These are phyloP conservation scores for Chloromyia formosa DNA, from an alignment of 2,888 invertebrate genomes.

Conservation along the genomic window DNA sequence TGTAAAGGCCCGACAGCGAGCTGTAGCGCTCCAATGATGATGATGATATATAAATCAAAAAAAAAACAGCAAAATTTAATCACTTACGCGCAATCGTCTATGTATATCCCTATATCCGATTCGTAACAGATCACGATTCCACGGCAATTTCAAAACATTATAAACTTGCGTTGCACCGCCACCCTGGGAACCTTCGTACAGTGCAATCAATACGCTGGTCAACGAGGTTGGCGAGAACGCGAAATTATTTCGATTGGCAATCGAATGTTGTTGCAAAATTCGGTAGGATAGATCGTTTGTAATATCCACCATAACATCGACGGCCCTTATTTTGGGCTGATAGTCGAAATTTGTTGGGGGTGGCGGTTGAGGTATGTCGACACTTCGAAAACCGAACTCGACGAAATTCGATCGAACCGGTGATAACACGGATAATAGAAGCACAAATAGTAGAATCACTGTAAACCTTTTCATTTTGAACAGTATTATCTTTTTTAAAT, in stretches of 20 bases:
- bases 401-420: constrained; percentile 43
- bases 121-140: constrained; percentile 76
- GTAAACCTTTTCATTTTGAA: background rate
- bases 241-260: constrained; percentile 79
- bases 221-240: constrained; percentile 87
- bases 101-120: constrained; percentile 86
- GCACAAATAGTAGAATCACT: background rate
- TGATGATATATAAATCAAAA: background rate
- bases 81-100: constrained; percentile 77
- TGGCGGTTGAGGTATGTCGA: constrained; percentile 48
- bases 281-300: constrained; percentile 78
- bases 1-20: no score
- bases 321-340: constrained; percentile 64
- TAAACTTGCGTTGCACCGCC: constrained; percentile 77
- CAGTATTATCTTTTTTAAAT: background rate
- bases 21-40: no score
- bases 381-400: constrained; percentile 54
- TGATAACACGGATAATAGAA: background rate
- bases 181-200: constrained; percentile 81
- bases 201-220: constrained; percentile 79
- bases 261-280: constrained; percentile 75
- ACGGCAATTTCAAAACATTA: constrained; percentile 74
- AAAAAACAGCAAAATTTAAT: background rate
- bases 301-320: constrained; percentile 81
- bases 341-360: constrained; percentile 51